phyloP scores from a whole-genome alignment of 2,888 invertebrate species.

The Tipula confusa region DNA sequence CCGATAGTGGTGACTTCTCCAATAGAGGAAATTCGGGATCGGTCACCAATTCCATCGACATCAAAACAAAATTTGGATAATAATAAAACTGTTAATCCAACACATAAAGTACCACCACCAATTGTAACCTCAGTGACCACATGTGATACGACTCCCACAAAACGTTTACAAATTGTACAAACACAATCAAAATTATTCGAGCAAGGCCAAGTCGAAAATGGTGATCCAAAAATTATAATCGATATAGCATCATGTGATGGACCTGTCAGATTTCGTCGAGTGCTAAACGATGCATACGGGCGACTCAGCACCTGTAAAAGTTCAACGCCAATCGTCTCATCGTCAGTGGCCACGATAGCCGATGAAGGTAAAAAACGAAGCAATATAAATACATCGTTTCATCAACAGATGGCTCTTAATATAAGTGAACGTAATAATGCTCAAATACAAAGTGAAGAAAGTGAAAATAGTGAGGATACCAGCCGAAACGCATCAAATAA shows the following conservation, averaged over 20 bases:
- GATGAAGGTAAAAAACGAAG: conserved; percentile 48
- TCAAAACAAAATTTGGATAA: conserved; percentile 28
- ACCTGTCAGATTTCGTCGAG: conserved; percentile 79
- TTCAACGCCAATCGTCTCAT: conserved; percentile 40
- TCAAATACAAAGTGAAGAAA: conserved; percentile 39
- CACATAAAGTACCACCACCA: conserved; percentile 7
- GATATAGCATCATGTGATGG: conserved; percentile 92
- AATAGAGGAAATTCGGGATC: conserved; percentile 33
- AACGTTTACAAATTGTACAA: neutral
- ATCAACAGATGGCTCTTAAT: conserved; percentile 50
- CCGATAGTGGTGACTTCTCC: conserved; percentile 34
- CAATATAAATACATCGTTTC: conserved; percentile 48
- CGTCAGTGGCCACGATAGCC: conserved; percentile 42
- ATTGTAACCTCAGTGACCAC: neutral
- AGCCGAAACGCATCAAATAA: neutral
- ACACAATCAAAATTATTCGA: neutral
- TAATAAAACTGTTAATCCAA: neutral
- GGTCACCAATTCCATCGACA: conserved; percentile 33
- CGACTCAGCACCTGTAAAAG: conserved; percentile 36
- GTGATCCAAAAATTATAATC: conserved; percentile 58
- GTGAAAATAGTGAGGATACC: conserved; percentile 39
- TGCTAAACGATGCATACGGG: conserved; percentile 76
- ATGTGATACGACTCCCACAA: neutral
- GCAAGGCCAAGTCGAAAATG: conserved; percentile 33
- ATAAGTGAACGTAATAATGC: conserved; percentile 43